Evolutionary conservation across 2,888 invertebrate species (phyloP), one percentile per base, ranked within the genome.

Genomic region (Gortyna flavago): DNA sequence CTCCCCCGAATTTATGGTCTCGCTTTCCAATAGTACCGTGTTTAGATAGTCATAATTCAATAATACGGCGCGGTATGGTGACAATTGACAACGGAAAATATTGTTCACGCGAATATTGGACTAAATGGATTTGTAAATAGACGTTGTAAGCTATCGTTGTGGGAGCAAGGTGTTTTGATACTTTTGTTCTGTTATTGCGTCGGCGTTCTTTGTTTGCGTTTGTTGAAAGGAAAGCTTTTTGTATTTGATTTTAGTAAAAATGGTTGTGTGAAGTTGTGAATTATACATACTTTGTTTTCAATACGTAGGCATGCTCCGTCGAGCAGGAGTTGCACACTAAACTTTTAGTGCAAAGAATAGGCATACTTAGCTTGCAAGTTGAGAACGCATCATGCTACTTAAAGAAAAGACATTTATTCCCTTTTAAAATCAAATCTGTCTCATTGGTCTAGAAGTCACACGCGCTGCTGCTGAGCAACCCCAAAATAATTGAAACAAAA

Each of bases 21-120:
- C 88, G 87, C 90, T 85, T 84, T 87, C 86, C 87, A 86, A 85
- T 87, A 88, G 80, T 75, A 82, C 84, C 85, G 80, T 90, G 91
- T 90, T 92, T 91, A 89, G 89, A 91, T 86, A 85, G 87, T 85
- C 88, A 91, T 93, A 92, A 93, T 90, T 93, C 90, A 92, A 90
- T 91, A 88, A 87, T 88, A 87, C 73, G 79, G 74, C 79, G 80
- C 79, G 85, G 85, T 89, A 88, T 87, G 86, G 89, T 86, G 89
- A 90, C 90, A 90, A 90, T 89, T 88, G 89, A 87, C 89, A 88
- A 87, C 88, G 88, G 90, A 85, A 88, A 90, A 88, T 88, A 88
- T 87, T 89, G 88, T 87, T 90, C 75, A 69, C 72, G 77, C 68
- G 83, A 89, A 87, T 89, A 86, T 88, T 86, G 83, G 85, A 77